Percentiles rank a stretch among this genome's conserved stretches.
phyloP scores from a whole-genome alignment of 2,113 vertebrate genomes.

The Myrmecobius fasciatus region DNA sequence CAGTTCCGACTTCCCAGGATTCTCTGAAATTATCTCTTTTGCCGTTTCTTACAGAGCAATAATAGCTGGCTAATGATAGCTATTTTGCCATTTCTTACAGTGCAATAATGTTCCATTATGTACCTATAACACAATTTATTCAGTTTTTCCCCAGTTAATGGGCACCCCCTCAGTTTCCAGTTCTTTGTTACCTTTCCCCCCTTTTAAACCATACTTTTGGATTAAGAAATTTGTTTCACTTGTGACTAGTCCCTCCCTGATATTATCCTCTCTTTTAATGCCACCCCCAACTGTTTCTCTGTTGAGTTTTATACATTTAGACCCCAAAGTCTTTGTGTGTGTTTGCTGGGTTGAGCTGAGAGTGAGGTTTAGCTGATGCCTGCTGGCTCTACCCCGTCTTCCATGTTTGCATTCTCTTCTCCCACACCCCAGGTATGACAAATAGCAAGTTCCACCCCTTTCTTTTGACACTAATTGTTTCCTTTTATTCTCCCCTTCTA shows the following conservation, averaged over 20 bases:
- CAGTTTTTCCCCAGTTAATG: not conserved
- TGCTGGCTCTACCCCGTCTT: not conserved
- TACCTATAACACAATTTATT: not conserved
- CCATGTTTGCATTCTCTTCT: not conserved
- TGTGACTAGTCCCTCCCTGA: not conserved
- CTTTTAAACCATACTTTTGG: not conserved
- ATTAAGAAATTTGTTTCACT: constrained; percentile 3
- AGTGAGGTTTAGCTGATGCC: not conserved
- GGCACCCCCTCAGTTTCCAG: not conserved
- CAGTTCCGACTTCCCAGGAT: not conserved
- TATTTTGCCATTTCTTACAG: not conserved
- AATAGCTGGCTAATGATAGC: not conserved
- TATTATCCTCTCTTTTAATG: not conserved
- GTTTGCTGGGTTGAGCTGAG: not conserved
- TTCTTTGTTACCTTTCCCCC: not conserved
- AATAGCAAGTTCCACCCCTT: not conserved
- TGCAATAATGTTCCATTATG: not conserved
- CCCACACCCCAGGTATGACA: not conserved
- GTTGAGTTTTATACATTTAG: not conserved
- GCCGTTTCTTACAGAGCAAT: not conserved
- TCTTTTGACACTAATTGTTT: not conserved
- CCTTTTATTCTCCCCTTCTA: not conserved
- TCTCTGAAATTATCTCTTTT: not conserved
- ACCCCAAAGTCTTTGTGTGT: not conserved
- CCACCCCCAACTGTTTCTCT: not conserved